Conservation (phyloP, 2,113 vertebrate species). For the Cettia cetti region DNA sequence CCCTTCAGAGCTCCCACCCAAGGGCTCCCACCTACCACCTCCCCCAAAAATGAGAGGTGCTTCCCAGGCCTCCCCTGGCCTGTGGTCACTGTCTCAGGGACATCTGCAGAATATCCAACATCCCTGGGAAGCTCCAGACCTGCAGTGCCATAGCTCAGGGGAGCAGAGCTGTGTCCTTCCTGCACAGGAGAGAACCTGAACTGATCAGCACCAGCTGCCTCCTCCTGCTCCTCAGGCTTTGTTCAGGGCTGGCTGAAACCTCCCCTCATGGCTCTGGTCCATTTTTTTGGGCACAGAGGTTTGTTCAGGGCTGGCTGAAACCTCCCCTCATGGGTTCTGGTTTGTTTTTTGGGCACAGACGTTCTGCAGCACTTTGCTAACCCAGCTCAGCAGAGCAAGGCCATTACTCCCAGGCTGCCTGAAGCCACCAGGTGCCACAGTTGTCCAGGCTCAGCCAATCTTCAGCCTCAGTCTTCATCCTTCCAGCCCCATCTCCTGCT, state of each 20-base stretch:
- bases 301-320: background rate
- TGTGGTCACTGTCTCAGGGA: background rate
- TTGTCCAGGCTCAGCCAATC: background rate
- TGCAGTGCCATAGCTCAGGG: background rate
- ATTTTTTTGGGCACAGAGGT: rapidly evolving
- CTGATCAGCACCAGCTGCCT: background rate
- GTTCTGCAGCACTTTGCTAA: background rate
- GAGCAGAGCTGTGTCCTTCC: background rate
- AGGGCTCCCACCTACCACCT: background rate
- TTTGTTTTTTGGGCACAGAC: background rate
- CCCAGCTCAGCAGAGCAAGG: background rate
- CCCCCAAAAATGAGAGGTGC: background rate
- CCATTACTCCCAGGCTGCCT: background rate
- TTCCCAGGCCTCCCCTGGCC: background rate
- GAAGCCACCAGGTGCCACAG: background rate
- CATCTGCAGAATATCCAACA: background rate
- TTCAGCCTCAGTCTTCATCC: background rate
- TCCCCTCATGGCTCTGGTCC: background rate
- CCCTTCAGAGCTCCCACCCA: background rate
- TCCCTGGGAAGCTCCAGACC: background rate
- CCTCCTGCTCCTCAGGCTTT: background rate
- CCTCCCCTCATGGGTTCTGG: background rate
- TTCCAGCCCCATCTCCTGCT: background rate
- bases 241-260: background rate
- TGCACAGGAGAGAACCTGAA: background rate